These are phyloP conservation scores for Yponomeuta evonymella DNA, from an alignment of 2,888 invertebrate species.

Conservation along the genomic window DNA sequence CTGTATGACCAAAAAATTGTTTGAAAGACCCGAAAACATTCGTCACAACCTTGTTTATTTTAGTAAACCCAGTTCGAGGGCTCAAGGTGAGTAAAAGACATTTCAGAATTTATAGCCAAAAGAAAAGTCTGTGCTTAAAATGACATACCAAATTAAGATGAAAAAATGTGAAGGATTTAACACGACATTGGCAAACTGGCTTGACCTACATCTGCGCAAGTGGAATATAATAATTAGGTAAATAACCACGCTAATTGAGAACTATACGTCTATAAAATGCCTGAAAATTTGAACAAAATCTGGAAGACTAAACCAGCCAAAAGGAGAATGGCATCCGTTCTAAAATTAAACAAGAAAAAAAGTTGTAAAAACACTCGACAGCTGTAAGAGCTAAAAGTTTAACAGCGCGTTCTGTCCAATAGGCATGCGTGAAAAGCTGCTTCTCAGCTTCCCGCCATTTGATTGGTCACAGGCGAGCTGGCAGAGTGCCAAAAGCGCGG, in stretches of 20 bases:
- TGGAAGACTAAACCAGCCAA: conserved; percentile 24
- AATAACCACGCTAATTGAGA: no score
- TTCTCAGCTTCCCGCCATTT: conserved; percentile 49
- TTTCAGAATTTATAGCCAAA: background rate
- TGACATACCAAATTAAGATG: background rate
- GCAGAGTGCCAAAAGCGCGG: conserved; percentile 68
- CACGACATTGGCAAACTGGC: background rate
- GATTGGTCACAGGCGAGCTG: conserved; percentile 53
- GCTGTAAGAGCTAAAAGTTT: conserved; percentile 29
- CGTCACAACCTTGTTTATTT: conserved; percentile 42
- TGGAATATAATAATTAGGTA: background rate
- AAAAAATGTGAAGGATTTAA: background rate
- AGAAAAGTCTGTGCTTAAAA: background rate
- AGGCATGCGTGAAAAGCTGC: conserved; percentile 42
- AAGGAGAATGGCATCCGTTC: background rate
- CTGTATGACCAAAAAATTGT: background rate
- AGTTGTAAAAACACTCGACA: conserved; percentile 35
- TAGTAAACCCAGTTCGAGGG: conserved; percentile 24
- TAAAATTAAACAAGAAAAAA: conserved; percentile 29
- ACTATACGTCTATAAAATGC: background rate
- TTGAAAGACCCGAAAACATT: conserved; percentile 19
- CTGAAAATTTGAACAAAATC: background rate
- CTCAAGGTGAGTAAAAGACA: background rate
- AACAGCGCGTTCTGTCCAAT: conserved; percentile 28
- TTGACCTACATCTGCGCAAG: background rate